Base-by-base conservation (phyloP, 2,797 vertebrate genomes). In the Aselliscus stoliczkanus region DNA sequence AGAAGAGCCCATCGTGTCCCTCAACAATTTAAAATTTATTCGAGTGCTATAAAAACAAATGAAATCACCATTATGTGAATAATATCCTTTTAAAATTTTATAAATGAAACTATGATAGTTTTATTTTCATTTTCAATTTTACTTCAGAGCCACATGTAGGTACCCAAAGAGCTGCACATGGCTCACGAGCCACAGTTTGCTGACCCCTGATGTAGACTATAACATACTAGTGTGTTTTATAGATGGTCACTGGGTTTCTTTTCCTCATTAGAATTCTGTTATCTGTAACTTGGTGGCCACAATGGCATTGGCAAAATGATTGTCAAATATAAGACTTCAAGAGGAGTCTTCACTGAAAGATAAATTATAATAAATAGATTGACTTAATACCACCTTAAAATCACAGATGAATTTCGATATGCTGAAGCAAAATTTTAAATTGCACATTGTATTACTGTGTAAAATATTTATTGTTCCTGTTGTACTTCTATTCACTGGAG, bases 281-380 rank as follows among this genome's bases (percentile, higher is more conserved):
- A 8, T 89, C 0, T 34, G 34, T 14, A 50, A 8, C 13, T 15
- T 23, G 7, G 34, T 64, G 34, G 39, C 14, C 0, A 0, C 10
- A 39, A 77, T 54, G 34, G 4, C 73, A 65, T 34, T 65, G 37
- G 4, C 20, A 67, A 54, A 15, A 89, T 77, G 7, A 67, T 65
- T 65, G 67, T 67, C 60, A 67, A 21, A 67, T 42, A 34, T 6
- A 37, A 47, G 54, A 62, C 69, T 87, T 14, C 39, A 87, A 62
- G 23, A 87, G 23, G 47, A 54, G 9, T 77, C 34, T 15, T 31
- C 13, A 25, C 6, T 73, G 10, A 87, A 25, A 54, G 25, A n/a
- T 12, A 52, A 14, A 18, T 65, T 39, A 31, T 54, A 39, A 77
- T 65, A 39, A 39, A 25, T 52, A 88, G 18, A 42, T 50, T 50